These are phyloP conservation scores for Hippasteria phrygiana DNA, from an alignment of 53 echinoderm and acorn worm species.

Conservation along the genomic window DNA sequence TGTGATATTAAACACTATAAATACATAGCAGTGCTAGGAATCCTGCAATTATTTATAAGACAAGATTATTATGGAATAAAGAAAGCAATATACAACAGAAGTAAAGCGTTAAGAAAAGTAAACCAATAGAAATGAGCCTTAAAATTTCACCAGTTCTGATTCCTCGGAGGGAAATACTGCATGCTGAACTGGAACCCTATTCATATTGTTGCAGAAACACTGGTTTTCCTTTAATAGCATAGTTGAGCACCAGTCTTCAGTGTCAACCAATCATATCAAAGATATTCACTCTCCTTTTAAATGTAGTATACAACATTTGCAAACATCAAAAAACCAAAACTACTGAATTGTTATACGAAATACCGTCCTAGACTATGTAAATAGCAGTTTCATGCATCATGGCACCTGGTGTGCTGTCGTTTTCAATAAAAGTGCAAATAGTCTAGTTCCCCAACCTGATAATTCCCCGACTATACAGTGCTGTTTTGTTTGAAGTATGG, in stretches of 20 bases:
- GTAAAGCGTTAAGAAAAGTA: background rate
- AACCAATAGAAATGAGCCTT: too few relatives aligned
- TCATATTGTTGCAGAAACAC: background rate
- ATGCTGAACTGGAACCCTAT: background rate
- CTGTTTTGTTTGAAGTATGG: too few relatives aligned
- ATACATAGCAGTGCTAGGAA: background rate
- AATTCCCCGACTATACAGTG: too few relatives aligned
- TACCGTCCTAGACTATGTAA: too few relatives aligned
- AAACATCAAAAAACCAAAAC: background rate
- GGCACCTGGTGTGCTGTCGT: too few relatives aligned
- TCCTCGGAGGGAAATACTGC: background rate
- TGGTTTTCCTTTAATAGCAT: background rate
- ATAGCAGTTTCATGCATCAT: too few relatives aligned
- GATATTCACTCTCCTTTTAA: background rate
- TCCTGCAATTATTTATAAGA: background rate
- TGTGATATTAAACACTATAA: too few relatives aligned
- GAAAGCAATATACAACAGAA: slow-evolving; percentile 1
- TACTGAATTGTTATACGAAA: too few relatives aligned
- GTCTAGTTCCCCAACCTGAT: too few relatives aligned
- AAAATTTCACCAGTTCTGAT: background rate
- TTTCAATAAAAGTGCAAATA: too few relatives aligned
- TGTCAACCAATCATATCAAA: background rate
- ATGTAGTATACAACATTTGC: background rate
- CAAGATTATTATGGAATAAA: background rate
- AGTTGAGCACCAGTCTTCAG: background rate